These are phyloP conservation scores for Craterocephalus amniculus DNA, from an alignment of 2,797 vertebrate genomes.

Conservation along the genomic window DNA sequence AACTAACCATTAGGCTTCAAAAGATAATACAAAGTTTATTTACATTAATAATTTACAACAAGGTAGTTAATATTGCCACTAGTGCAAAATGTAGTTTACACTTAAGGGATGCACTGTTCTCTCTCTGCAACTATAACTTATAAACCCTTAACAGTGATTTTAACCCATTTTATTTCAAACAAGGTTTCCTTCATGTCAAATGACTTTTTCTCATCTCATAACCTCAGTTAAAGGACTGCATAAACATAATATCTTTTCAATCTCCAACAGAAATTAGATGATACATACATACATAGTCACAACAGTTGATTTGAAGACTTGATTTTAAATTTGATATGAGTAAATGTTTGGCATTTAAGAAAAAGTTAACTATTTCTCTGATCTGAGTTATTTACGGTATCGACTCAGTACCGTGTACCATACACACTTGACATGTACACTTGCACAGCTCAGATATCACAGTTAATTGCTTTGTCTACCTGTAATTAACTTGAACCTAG, in stretches of 20 bases:
- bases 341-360: not conserved
- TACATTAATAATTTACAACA: not conserved
- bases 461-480: conserved; percentile 60
- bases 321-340: not conserved
- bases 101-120: not conserved
- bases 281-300: no score
- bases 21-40: not conserved
- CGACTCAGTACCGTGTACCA: conserved; percentile 7
- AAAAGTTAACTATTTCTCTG: not conserved
- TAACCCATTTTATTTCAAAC: not conserved
- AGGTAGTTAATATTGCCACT: not conserved
- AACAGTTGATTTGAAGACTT: not conserved
- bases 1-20: not conserved
- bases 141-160: not conserved
- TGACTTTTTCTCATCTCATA: not conserved
- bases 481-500: conserved; percentile 67
- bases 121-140: not conserved
- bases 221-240: not conserved
- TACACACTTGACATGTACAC: conserved; percentile 14
- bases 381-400: conserved; percentile 11
- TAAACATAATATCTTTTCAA: no score
- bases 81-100: not conserved
- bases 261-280: no score
- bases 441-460: conserved; percentile 33
- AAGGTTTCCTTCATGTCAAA: no score